phyloP scores from a whole-genome alignment of 2,113 vertebrate genomes.

The Tychaedon coryphoeus region DNA sequence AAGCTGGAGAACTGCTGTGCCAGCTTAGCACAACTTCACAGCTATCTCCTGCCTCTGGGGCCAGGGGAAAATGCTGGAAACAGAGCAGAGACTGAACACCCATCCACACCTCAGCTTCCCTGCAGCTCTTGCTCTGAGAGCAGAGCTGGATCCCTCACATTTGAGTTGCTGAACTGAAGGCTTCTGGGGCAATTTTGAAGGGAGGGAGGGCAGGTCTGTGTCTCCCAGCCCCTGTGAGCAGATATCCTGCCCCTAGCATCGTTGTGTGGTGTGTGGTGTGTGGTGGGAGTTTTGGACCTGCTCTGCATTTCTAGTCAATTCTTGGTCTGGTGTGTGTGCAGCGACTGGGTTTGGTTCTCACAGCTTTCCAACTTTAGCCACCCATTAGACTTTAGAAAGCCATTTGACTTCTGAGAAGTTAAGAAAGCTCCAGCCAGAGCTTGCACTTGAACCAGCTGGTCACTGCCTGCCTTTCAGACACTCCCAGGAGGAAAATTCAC shows the following conservation, averaged over 20 bases:
- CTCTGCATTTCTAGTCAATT: accelerated
- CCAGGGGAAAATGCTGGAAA: neutral
- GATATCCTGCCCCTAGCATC: neutral
- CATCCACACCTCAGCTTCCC: neutral
- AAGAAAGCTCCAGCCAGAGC: neutral
- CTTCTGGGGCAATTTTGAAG: neutral
- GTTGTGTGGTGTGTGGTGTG: accelerated
- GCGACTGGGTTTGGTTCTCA: neutral
- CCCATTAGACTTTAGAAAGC: neutral
- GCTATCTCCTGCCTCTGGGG: neutral
- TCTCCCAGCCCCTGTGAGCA: neutral
- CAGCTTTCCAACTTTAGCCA: neutral
- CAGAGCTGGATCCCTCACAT: neutral
- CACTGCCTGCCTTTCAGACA: neutral
- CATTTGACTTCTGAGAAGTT: neutral
- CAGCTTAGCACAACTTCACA: neutral
- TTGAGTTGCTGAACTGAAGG: neutral
- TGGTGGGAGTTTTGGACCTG: neutral
- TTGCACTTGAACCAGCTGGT: neutral
- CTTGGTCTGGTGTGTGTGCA: neutral
- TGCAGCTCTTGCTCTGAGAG: neutral
- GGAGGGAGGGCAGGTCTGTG: neutral
- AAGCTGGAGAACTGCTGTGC: neutral
- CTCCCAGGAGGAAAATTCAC: constrained; percentile 7
- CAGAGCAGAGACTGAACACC: neutral